Base-by-base conservation (phyloP, 2,113 vertebrate genomes). In the Neomonachus schauinslandi region DNA sequence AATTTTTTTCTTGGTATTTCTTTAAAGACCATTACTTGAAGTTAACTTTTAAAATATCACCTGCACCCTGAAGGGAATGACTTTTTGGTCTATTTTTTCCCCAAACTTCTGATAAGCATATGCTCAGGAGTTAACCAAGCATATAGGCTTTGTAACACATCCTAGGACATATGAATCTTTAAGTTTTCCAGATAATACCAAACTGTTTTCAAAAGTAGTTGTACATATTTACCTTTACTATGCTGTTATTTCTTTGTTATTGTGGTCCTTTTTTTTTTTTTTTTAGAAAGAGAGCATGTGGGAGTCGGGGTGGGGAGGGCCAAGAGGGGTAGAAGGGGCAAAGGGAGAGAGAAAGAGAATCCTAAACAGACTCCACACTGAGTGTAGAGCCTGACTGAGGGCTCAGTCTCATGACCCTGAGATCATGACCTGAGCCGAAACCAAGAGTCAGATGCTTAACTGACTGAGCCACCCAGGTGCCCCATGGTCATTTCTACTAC, bases 1-100 rank as follows among this genome's bases (percentile, higher is more conserved):
- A 39, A 51, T 59, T 8, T 39, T 82, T 71, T 65, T 83, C 46
- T 80, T 91, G 71, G 59, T 74, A 49, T 31, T 74, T 49, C 28
- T 82, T 77, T 81, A 84, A 81, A 85, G 57, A 61, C 13, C 86
- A n/a, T 85, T 95, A 77, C n/a, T 85, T 87, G 67, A 86, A 82
- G 31, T 71, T 72, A 85, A 89, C 39, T 80, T 15, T 91, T 88
- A 94, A 88, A 69, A 87, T 87, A 16, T 63, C 39, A 67, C 36
- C 22, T 72, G 22, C 49, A 51, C 12, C 36, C 16, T 88, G 21
- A 88, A 90, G 39, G 46, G 4, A 84, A 18, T 74, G 9, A n/a
- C 42, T 71, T 91, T 94, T 82, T 67, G 10, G 7, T 65, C 4
- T 80, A 31, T 53, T 39, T 83, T 26, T 24, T 28, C 6, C 7